Conservation (phyloP, 1,140 invertebrate species). For the Contarinia nasturtii region DNA sequence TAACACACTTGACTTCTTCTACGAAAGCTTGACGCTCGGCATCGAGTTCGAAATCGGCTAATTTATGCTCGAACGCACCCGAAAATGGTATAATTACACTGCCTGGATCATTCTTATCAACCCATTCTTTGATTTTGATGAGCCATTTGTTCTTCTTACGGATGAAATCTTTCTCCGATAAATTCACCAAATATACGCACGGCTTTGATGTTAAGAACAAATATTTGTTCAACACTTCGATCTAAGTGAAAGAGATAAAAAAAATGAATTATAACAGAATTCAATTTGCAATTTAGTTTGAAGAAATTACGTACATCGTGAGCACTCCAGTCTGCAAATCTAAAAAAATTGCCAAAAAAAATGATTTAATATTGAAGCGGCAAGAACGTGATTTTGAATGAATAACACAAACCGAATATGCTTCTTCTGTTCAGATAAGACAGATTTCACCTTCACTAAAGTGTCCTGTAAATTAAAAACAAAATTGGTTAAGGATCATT, state of each 20-base stretch:
- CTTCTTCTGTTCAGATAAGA: slow-evolving; percentile 78
- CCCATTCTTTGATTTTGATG: slow-evolving; percentile 96
- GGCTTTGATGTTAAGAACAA: slow-evolving; percentile 97
- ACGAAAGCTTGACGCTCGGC: slow-evolving; percentile 38
- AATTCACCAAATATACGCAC: slow-evolving; percentile 90
- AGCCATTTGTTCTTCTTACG: slow-evolving; percentile 99
- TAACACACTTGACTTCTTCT: slow-evolving; percentile 26
- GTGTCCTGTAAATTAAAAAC: slow-evolving; percentile 42
- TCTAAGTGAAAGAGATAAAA: slow-evolving; percentile 34
- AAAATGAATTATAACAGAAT: slow-evolving; percentile 1
- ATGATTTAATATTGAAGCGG: too few species aligned
- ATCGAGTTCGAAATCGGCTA: slow-evolving; percentile 63
- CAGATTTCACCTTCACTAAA: slow-evolving; percentile 65
- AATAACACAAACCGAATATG: slow-evolving; percentile 86
- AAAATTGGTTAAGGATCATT: background rate
- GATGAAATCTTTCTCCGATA: slow-evolving; percentile 96
- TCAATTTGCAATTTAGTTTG: slow-evolving; percentile 1
- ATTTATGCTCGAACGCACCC: slow-evolving; percentile 71
- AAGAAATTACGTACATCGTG: slow-evolving; percentile 57
- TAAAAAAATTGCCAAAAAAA: too few species aligned
- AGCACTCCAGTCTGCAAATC: slow-evolving; percentile 80
- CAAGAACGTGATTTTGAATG: too few species aligned
- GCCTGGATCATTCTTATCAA: slow-evolving; percentile 92
- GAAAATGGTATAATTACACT: slow-evolving; percentile 88
- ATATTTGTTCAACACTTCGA: slow-evolving; percentile 92